A percentile compares a stretch with the other conserved stretches of the same genome.
Evolutionary conservation across 2,888 invertebrate species (phyloP).

Genomic region (Xylophagus ater): DNA sequence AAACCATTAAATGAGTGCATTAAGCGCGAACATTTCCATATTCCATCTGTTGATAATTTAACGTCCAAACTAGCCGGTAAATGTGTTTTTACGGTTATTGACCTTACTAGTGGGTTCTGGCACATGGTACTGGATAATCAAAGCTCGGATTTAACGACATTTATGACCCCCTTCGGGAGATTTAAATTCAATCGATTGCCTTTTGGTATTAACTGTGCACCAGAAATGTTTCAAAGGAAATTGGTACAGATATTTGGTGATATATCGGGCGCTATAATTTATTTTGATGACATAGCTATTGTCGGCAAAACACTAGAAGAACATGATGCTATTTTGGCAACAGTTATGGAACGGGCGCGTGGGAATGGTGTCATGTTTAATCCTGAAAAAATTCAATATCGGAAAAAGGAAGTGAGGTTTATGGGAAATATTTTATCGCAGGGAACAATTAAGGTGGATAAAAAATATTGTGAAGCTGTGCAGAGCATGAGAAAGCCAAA

Average conservation of each 20-base stretch:
- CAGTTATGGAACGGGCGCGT: slow-evolving; percentile 16
- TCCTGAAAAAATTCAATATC: slow-evolving; percentile 22
- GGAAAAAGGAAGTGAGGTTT: slow-evolving; percentile 19
- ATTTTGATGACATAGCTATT: slow-evolving; percentile 30
- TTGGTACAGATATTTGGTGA: slow-evolving; percentile 27
- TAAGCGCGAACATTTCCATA: slow-evolving; percentile 22
- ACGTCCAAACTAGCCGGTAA: slow-evolving; percentile 12
- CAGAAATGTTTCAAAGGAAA: slow-evolving; percentile 23
- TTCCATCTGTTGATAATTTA: slow-evolving; percentile 23
- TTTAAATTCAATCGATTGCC: slow-evolving; percentile 12
- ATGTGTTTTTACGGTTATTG: slow-evolving; percentile 9
- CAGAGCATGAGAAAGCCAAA: slow-evolving; percentile 10
- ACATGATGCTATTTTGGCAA: slow-evolving; percentile 16
- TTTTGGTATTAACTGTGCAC: slow-evolving; percentile 12
- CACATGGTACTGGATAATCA: slow-evolving; percentile 11
- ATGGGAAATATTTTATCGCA: slow-evolving; percentile 23
- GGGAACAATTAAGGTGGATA: slow-evolving; percentile 17
- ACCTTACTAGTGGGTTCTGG: slow-evolving; percentile 10
- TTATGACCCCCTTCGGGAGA: slow-evolving; percentile 15
- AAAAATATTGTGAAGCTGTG: slow-evolving; percentile 18
- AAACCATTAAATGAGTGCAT: slow-evolving; percentile 21
- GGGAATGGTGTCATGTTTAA: slow-evolving; percentile 20
- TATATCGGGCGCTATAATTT: slow-evolving; percentile 26
- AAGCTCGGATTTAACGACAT: slow-evolving; percentile 12
- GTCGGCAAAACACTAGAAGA: slow-evolving; percentile 15